Conservation (phyloP, 2,888 invertebrate species). For the Timema cristinae region DNA sequence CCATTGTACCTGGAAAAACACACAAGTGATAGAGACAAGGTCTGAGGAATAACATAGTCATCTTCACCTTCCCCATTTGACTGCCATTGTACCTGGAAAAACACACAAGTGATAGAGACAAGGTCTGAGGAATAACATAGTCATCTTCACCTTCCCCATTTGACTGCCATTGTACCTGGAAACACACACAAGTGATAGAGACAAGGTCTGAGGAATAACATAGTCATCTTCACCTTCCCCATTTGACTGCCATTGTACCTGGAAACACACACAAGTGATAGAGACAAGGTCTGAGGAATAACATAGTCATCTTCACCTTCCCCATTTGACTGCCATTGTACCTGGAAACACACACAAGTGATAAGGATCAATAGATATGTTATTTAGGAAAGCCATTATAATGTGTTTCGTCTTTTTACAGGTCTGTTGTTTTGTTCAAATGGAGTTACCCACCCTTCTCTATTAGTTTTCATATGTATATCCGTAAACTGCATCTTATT, state of each 20-base stretch:
- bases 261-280: slow-evolving; percentile 17
- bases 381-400: no score
- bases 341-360: slow-evolving; percentile 34
- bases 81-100: slow-evolving; percentile 44
- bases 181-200: no score
- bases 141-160: slow-evolving; percentile 53
- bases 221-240: slow-evolving; percentile 54
- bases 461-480: no score
- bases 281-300: slow-evolving; percentile 44
- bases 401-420: no score
- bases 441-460: no score
- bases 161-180: slow-evolving; percentile 45
- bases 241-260: slow-evolving; percentile 46
- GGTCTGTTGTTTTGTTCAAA: no score
- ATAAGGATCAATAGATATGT: no score
- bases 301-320: slow-evolving; percentile 52
- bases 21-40: no score
- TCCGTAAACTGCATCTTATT: no score
- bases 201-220: slow-evolving; percentile 44
- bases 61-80: slow-evolving; percentile 52
- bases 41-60: slow-evolving; percentile 41
- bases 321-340: slow-evolving; percentile 46
- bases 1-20: slow-evolving; percentile 44
- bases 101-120: no score
- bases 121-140: slow-evolving; percentile 45